phyloP scores from a whole-genome alignment of 1,140 invertebrate species.

The Lordiphosa collinella region DNA sequence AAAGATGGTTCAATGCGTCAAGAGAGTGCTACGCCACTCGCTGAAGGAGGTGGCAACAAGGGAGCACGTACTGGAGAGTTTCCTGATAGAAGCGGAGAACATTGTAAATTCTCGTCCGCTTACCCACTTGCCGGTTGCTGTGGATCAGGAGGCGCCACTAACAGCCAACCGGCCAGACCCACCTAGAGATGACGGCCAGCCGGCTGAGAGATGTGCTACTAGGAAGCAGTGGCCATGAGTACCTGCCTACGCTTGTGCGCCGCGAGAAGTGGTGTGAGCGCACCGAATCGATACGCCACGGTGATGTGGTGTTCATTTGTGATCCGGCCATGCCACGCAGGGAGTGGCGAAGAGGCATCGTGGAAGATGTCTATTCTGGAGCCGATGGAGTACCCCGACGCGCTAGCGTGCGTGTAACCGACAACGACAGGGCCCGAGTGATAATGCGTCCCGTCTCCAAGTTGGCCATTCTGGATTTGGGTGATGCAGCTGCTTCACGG shows the following conservation, averaged over 20 bases:
- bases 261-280: conserved; percentile 21
- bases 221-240: conserved; percentile 29
- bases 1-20: conserved; percentile 7
- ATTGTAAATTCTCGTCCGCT: conserved; percentile 14
- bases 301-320: conserved; percentile 4
- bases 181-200: too few species aligned
- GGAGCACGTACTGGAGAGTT: conserved; percentile 12
- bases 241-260: too few species aligned
- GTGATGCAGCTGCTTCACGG: too few species aligned
- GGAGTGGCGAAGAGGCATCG: neutral
- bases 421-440: neutral
- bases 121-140: conserved; percentile 7
- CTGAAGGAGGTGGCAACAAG: conserved; percentile 1
- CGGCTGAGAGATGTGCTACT: neutral
- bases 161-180: neutral
- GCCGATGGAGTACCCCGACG: conserved; percentile 5
- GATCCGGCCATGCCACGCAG: conserved; percentile 1
- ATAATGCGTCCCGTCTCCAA: conserved; percentile 2
- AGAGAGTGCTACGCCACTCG: neutral
- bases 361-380: neutral
- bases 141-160: conserved; percentile 16
- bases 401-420: neutral
- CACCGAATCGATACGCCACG: conserved; percentile 4
- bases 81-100: conserved; percentile 13
- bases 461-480: neutral